Percentiles rank a stretch among this genome's conserved stretches.
Evolutionary conservation across 2,888 invertebrate genomes (phyloP).

Genomic region (Leucophenga montana): DNA sequence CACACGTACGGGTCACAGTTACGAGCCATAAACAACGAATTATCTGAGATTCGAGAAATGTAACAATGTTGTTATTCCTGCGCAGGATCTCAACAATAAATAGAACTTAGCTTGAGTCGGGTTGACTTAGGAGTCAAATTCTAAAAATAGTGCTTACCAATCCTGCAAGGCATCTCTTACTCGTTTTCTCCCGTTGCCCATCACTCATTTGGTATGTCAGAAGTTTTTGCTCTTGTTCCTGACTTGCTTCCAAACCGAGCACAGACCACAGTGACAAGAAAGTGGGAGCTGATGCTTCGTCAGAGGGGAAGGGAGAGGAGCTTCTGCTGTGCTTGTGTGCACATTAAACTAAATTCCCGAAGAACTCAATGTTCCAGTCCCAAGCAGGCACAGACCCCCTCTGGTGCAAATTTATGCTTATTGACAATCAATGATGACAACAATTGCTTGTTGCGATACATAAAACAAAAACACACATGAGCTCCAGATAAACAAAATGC

Average conservation of each 20-base stretch:
- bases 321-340: constrained; percentile 3
- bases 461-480: constrained; percentile 16
- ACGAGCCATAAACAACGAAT: constrained; percentile 24
- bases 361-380: neutral
- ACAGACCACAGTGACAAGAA: neutral
- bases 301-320: neutral
- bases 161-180: too few species aligned
- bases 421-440: constrained; percentile 72
- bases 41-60: constrained; percentile 16
- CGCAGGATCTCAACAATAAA: constrained; percentile 22
- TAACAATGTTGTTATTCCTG: constrained; percentile 17
- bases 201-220: too few species aligned
- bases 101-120: constrained; percentile 10
- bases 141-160: too few species aligned
- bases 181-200: too few species aligned
- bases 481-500: neutral
- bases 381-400: constrained; percentile 54
- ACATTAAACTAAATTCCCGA: constrained; percentile 22
- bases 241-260: neutral
- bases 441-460: constrained; percentile 67
- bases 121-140: neutral
- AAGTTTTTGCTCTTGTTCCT: neutral
- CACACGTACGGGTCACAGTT: too few species aligned
- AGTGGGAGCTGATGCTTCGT: neutral
- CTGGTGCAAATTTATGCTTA: constrained; percentile 71